phyloP scores from a whole-genome alignment of 2,797 vertebrate genomes.

The Ptychobarbus kaznakovi region DNA sequence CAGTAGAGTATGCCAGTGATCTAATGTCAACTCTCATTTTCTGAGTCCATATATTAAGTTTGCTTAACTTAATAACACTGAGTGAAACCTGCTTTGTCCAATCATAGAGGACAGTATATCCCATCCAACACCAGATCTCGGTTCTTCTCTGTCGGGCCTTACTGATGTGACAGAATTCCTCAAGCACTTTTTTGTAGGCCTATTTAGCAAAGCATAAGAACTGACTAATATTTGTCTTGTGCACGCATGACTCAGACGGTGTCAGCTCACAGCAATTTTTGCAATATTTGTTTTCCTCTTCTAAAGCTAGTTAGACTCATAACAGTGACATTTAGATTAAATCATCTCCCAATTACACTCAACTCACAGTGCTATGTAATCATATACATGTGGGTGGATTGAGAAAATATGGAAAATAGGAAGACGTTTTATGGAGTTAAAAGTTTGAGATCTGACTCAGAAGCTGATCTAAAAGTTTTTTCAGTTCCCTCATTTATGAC shows the following conservation, averaged over 20 bases:
- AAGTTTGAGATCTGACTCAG: background rate
- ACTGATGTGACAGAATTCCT: background rate
- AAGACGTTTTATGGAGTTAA: background rate
- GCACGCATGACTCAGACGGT: background rate
- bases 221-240: background rate
- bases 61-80: background rate
- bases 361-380: background rate
- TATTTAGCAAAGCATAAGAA: background rate
- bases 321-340: background rate
- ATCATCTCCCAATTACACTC: background rate
- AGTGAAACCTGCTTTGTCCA: background rate
- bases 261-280: background rate
- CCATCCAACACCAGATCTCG: background rate
- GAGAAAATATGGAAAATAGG: slow-evolving; percentile 6
- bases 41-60: slow-evolving; percentile 7
- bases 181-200: background rate
- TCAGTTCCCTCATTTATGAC: background rate
- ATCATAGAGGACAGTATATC: background rate
- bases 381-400: background rate
- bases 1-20: background rate
- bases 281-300: background rate
- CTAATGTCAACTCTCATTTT: background rate
- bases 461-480: background rate
- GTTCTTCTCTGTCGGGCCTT: background rate
- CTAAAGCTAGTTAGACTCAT: background rate